Evolutionary conservation across 1,140 invertebrate genomes (phyloP), one percentile per base, ranked within the genome.

Genomic region (Formica selysi): DNA sequence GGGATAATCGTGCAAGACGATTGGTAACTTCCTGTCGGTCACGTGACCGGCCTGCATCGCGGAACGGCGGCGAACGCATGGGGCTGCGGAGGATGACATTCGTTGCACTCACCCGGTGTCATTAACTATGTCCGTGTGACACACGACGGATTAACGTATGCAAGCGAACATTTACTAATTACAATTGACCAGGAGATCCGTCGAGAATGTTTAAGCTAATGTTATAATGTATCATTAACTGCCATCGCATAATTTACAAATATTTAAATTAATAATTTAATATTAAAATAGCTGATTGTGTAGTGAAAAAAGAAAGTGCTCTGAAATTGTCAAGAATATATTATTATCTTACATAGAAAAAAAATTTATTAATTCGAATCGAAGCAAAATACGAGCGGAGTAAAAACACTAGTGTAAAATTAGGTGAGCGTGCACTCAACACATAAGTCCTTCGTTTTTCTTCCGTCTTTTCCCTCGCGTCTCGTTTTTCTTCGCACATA

Each of bases 11-110:
- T 86, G 86, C 92, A 95, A 95, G 94, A 95, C 94, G 95, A 95
- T 95, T 95, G 95, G 93, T 92, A 91, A 93, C 93, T 95, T 95
- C 95, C 95, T 95, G 95, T 94, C 92, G 92, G 92, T 94, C 94
- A 94, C 93, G 94, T 95, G 94, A 94, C 88, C 92, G 89, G 89
- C 91, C 90, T 90, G 92, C 91, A 92, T 92, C 92, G 83, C 84
- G 86, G 85, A 84, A 85, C 88, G 84, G 62, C 76, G 32, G 67
- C 73, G 68, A 67, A 32, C 85, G 83, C 86, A 90, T 90, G 88
- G 89, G 89, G 87, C 81, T 86, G 73, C 74, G 70, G 90, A 91
- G 89, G 89, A 92, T 93, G 92, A 93, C 89, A 93, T 92, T 93
- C 90, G 91, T 92, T 93, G 92, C 92, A 92, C 88, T 90, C 88